phyloP scores from a whole-genome alignment of 2,797 vertebrate genomes.

The Hoplostethus mediterraneus region DNA sequence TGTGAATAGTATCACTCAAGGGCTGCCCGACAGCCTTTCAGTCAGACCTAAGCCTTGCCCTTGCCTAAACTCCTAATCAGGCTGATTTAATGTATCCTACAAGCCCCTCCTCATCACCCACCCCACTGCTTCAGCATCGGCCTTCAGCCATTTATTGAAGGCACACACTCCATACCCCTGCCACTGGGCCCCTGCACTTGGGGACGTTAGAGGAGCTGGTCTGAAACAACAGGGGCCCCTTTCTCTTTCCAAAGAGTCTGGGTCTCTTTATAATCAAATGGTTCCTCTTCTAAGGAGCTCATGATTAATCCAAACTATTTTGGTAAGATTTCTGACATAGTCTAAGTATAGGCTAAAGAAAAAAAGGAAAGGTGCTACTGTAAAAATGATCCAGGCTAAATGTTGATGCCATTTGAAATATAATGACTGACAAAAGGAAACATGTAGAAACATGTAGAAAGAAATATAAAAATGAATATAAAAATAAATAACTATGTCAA shows the following conservation, averaged over 20 bases:
- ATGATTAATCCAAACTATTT: slow-evolving; percentile 53
- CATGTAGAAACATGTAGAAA: background rate
- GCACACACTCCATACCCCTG: slow-evolving; percentile 85
- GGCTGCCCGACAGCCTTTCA: slow-evolving; percentile 85
- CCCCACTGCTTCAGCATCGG: slow-evolving; percentile 85
- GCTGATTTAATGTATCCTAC: slow-evolving; percentile 97
- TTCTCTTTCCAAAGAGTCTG: slow-evolving; percentile 86
- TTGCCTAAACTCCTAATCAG: slow-evolving; percentile 94
- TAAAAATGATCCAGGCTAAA: background rate
- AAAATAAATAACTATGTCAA: too few relatives aligned
- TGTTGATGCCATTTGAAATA: background rate
- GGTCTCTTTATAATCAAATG: slow-evolving; percentile 89
- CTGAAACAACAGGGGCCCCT: slow-evolving; percentile 89
- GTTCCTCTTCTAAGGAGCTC: slow-evolving; percentile 87
- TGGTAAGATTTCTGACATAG: slow-evolving; percentile 19
- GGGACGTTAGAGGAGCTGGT: slow-evolving; percentile 87
- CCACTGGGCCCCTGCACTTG: slow-evolving; percentile 87
- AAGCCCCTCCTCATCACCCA: slow-evolving; percentile 67
- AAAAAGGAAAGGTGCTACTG: background rate
- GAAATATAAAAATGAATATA: background rate
- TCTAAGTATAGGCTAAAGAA: background rate
- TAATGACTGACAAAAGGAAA: background rate
- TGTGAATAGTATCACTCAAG: slow-evolving; percentile 91
- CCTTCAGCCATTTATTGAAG: slow-evolving; percentile 89
- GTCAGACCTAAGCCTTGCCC: slow-evolving; percentile 87